Evolutionary conservation across 2,113 vertebrate species (phyloP).

Genomic region (Nerophis lumbriciformis): DNA sequence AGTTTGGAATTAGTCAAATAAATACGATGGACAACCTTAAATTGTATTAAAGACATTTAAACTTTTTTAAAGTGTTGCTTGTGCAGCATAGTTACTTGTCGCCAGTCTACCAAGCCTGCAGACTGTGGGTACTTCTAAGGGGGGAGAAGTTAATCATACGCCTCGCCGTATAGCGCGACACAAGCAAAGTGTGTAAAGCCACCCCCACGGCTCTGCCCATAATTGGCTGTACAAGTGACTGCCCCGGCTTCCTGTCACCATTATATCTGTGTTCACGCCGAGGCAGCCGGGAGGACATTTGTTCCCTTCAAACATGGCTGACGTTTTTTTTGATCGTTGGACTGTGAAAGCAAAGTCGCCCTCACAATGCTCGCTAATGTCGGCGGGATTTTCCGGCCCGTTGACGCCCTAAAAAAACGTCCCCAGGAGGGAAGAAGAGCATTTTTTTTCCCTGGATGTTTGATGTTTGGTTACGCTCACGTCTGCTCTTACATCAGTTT

Average conservation of each 20-base stretch:
- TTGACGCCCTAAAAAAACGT: constrained; percentile 20
- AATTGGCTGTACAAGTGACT: constrained; percentile 76
- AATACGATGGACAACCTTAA: too few species aligned
- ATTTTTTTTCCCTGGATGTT: not conserved
- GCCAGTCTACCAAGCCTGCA: too few species aligned
- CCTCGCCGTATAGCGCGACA: constrained; percentile 60
- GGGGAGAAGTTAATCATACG: constrained; percentile 77
- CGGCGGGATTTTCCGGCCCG: constrained; percentile 63
- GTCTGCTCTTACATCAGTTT: constrained; percentile 4
- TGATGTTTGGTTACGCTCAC: constrained; percentile 7
- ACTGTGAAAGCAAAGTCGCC: constrained; percentile 71
- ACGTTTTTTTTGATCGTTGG: constrained; percentile 77
- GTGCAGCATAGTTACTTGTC: too few species aligned
- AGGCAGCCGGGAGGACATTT: constrained; percentile 69
- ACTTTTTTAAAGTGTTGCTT: too few species aligned
- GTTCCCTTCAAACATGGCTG: constrained; percentile 70
- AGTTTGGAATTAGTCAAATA: too few species aligned
- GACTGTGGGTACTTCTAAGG: constrained; percentile 40
- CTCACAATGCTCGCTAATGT: constrained; percentile 66
- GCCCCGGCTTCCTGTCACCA: constrained; percentile 76
- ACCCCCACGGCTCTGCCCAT: constrained; percentile 61
- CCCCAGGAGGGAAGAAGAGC: not conserved
- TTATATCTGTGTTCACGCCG: constrained; percentile 75
- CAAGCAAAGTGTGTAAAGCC: constrained; percentile 72
- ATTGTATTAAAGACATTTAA: too few species aligned